Conservation (phyloP, 2,113 vertebrate genomes). For the Apteryx owenii region DNA sequence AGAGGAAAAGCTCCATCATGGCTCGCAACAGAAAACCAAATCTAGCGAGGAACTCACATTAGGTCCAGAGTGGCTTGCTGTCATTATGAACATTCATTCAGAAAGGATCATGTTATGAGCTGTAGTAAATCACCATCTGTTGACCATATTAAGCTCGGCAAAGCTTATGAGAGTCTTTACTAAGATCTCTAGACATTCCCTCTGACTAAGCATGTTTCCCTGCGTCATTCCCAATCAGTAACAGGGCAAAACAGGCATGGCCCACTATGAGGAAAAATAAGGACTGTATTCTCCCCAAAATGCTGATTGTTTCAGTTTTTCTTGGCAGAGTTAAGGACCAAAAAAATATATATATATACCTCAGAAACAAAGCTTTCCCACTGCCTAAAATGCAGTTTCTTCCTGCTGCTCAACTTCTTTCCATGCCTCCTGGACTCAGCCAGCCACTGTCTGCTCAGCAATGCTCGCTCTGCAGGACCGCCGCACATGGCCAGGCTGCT, state of each 20-base stretch:
- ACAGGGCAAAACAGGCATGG: not conserved
- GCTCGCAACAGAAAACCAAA: not conserved
- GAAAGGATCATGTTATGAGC: not conserved
- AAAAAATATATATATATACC: not conserved
- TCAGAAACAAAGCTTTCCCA: not conserved
- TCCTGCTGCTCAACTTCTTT: not conserved
- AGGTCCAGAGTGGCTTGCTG: not conserved
- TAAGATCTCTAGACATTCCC: not conserved
- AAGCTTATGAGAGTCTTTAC: not conserved
- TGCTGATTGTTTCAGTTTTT: not conserved
- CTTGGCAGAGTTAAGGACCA: not conserved
- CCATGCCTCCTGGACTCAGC: not conserved
- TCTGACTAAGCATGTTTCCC: not conserved
- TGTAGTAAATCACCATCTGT: slow-evolving; percentile 7
- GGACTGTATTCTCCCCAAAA: not conserved
- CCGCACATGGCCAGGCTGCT: accelerated
- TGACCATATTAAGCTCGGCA: not conserved
- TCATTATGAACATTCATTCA: not conserved
- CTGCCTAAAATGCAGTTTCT: not conserved
- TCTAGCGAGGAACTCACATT: not conserved
- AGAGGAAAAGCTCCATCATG: not conserved
- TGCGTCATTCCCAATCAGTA: not conserved
- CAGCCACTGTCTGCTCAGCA: not conserved
- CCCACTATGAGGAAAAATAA: not conserved
- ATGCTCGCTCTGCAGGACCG: accelerated